A percentile compares a stretch with the other conserved stretches of the same genome.
These are phyloP conservation scores for Podotricha telesiphe DNA, from an alignment of 2,888 invertebrate species.

Conservation along the genomic window DNA sequence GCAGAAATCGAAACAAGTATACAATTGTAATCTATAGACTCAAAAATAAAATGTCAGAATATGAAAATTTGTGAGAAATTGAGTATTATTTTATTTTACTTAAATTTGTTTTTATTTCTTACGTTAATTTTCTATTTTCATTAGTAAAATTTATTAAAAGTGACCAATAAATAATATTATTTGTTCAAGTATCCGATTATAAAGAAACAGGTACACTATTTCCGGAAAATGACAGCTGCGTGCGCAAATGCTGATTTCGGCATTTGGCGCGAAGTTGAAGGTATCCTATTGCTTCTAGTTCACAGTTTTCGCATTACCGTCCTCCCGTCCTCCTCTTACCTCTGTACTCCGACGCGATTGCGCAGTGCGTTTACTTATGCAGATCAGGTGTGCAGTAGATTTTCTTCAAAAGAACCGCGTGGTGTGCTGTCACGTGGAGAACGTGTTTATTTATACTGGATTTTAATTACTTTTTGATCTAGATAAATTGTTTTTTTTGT, in stretches of 20 bases:
- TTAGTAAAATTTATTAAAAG: background rate
- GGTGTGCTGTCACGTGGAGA: slow-evolving; percentile 31
- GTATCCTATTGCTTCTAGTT: slow-evolving; percentile 34
- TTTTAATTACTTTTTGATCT: slow-evolving; percentile 1
- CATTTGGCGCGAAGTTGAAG: slow-evolving; percentile 41
- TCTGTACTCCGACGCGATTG: slow-evolving; percentile 43
- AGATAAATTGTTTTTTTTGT: background rate
- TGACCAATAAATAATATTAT: background rate
- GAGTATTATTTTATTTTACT: background rate
- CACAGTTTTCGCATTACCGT: slow-evolving; percentile 35
- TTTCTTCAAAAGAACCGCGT: slow-evolving; percentile 39
- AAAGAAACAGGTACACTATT: background rate
- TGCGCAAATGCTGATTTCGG: slow-evolving; percentile 42
- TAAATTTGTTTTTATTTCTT: background rate
- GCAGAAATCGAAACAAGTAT: slow-evolving; percentile 35
- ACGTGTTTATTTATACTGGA: slow-evolving; percentile 22
- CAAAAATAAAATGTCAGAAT: background rate
- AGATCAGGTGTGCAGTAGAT: slow-evolving; percentile 44
- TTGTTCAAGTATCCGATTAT: slow-evolving; percentile 9
- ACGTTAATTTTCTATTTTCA: background rate
- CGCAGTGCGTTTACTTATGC: slow-evolving; percentile 48
- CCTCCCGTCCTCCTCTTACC: slow-evolving; percentile 33
- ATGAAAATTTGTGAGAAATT: background rate
- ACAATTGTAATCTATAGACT: background rate
- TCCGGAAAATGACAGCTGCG: slow-evolving; percentile 44